phyloP scores from a whole-genome alignment of 1,140 invertebrate species.

The Ylistrum balloti region DNA sequence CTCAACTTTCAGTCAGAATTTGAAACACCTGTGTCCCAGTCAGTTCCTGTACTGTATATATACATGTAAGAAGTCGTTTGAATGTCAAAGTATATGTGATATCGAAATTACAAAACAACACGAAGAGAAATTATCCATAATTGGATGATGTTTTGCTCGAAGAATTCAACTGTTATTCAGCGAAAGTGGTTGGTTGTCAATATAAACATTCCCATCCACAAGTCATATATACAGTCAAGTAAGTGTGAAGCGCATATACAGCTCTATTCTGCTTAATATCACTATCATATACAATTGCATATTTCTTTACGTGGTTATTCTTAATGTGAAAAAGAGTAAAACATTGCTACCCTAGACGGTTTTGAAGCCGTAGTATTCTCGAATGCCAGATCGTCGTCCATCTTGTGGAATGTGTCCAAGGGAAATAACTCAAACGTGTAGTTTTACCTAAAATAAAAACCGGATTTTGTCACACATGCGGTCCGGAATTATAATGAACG shows the following conservation, averaged over 20 bases:
- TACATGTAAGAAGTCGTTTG: too few relatives aligned
- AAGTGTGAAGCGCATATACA: background rate
- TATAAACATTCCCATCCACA: background rate
- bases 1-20: too few relatives aligned
- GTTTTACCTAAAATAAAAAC: background rate
- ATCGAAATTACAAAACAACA: too few relatives aligned
- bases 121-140: too few relatives aligned
- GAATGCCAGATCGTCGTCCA: conserved; percentile 50
- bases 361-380: conserved; percentile 28
- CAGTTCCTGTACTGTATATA: too few relatives aligned
- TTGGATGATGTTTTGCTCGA: too few relatives aligned
- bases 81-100: too few relatives aligned
- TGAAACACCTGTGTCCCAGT: too few relatives aligned
- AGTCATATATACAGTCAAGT: background rate
- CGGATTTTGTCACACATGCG: background rate
- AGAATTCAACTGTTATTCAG: too few relatives aligned
- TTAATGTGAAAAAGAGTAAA: too few relatives aligned
- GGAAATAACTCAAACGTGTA: background rate
- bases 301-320: background rate
- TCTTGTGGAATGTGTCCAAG: conserved; percentile 54
- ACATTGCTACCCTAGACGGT: background rate
- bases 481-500: conserved; percentile 44
- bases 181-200: conserved; percentile 38
- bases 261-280: background rate
- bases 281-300: background rate